Evolutionary conservation across 2,797 vertebrate genomes (phyloP), one percentile per base, ranked within the genome.

Genomic region (Hydrocynus forskahlii): DNA sequence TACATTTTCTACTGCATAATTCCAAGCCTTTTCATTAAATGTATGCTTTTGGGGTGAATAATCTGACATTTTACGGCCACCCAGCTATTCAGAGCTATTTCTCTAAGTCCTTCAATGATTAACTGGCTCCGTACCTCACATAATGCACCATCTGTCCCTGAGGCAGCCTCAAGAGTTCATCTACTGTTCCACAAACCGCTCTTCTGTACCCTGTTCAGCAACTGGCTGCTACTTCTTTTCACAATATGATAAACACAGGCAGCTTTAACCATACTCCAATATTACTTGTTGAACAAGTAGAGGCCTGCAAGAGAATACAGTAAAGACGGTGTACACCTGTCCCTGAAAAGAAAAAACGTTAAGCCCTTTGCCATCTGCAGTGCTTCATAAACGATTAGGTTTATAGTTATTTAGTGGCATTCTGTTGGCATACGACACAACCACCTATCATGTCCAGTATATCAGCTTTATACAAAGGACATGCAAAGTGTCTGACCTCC

Each of bases 121-220:
- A 80, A 76, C 45, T 6, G 23, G 13, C 16, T 38, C 35, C 38
- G 55, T 25, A 55, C 55, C 16, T 70, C 68, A 35, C 75, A 81
- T 25, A 72, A 78, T 74, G 71, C 43, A 69, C 75, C 57, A 75
- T 75, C 70, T 83, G 75, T 83, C 16, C 50, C 50, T 57, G 43
- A 68, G 45, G 68, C 50, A 25, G 12, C 40, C 45, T 23, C 38
- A 55, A 64, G 25, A 80, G 50, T 43, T 64, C 69, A 73, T 63
- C 35, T 77, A 2, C 29, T 40, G 23, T 52, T 79, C 25, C n/a
- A 50, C 14, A 25, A 66, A 16, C 10, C 23, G 23, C 45, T 43
- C 48, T 43, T 17, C 9, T 1, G 10, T 9, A 72, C 19, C 43
- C 57, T 74, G 17, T 77, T 55, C 59, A 50, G 66, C 67, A 64